A percentile compares a stretch with the other conserved stretches of the same genome.
Evolutionary conservation across 2,888 invertebrate genomes (phyloP).

Genomic region (Pristionchus maxplancki): DNA sequence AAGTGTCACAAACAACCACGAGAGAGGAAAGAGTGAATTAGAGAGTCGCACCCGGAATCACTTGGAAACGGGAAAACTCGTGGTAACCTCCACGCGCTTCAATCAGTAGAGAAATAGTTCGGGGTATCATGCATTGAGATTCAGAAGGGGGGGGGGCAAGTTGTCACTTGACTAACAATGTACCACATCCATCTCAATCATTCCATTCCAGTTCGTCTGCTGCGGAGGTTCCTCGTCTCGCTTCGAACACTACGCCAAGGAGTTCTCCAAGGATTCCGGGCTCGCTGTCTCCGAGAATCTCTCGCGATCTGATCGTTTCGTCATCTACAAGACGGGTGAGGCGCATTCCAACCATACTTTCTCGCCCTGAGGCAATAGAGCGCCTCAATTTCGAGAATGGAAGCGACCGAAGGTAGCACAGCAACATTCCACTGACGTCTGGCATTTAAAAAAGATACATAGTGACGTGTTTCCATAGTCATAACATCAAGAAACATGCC

Average conservation of each 20-base stretch:
- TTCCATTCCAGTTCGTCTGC: constrained; percentile 80
- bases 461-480: no score
- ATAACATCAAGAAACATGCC: no score
- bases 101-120: no score
- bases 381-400: no score
- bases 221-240: constrained; percentile 79
- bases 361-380: not conserved
- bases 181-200: no score
- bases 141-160: no score
- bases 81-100: not conserved
- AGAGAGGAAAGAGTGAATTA: not conserved
- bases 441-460: not conserved
- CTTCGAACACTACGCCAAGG: constrained; percentile 79
- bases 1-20: not conserved
- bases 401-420: no score
- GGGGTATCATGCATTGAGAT: no score
- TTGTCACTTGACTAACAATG: no score
- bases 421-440: no score
- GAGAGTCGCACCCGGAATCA: not conserved
- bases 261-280: constrained; percentile 75
- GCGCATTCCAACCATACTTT: not conserved
- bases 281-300: constrained; percentile 75
- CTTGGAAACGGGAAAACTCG: not conserved
- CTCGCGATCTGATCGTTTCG: constrained; percentile 79
- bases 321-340: constrained; percentile 79